phyloP scores from a whole-genome alignment of 1,140 invertebrate genomes.

The Temnothorax nylanderi region DNA sequence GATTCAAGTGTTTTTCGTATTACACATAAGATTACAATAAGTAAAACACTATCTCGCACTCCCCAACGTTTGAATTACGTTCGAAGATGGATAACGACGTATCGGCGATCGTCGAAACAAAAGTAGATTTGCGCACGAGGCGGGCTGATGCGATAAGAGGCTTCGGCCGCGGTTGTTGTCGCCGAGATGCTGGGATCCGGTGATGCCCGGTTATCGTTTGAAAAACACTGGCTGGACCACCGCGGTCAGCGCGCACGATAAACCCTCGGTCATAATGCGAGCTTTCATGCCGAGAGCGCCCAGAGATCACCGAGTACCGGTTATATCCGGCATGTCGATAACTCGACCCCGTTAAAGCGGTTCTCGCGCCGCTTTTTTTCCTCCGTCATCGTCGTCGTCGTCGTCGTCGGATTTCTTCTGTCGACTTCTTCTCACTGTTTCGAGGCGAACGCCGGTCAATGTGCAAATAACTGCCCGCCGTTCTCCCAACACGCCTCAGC shows the following conservation, averaged over 20 bases:
- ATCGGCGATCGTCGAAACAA: background rate
- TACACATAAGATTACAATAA: too few relatives aligned
- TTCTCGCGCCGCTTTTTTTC: slow-evolving; percentile 63
- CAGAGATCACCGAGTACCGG: slow-evolving; percentile 74
- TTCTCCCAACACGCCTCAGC: background rate
- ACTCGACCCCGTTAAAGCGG: slow-evolving; percentile 79
- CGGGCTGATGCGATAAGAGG: background rate
- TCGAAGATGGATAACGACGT: background rate
- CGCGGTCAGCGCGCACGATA: slow-evolving; percentile 78
- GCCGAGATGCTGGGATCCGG: slow-evolving; percentile 73
- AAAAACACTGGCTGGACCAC: slow-evolving; percentile 78
- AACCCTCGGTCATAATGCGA: slow-evolving; percentile 75
- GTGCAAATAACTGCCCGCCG: slow-evolving; percentile 57
- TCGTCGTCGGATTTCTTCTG: slow-evolving; percentile 64
- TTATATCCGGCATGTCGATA: slow-evolving; percentile 79
- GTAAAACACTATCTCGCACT: background rate
- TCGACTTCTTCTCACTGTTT: slow-evolving; percentile 43
- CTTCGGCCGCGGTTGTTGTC: slow-evolving; percentile 25
- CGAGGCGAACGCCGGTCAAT: slow-evolving; percentile 60
- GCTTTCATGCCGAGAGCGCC: slow-evolving; percentile 69
- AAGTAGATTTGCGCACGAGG: slow-evolving; percentile 1
- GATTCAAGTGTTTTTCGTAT: too few relatives aligned
- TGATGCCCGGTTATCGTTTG: slow-evolving; percentile 80
- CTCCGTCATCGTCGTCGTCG: slow-evolving; percentile 2
- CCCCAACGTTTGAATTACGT: background rate